Evolutionary conservation across 2,888 invertebrate genomes (phyloP).

Genomic region (Leptothorax acervorum): DNA sequence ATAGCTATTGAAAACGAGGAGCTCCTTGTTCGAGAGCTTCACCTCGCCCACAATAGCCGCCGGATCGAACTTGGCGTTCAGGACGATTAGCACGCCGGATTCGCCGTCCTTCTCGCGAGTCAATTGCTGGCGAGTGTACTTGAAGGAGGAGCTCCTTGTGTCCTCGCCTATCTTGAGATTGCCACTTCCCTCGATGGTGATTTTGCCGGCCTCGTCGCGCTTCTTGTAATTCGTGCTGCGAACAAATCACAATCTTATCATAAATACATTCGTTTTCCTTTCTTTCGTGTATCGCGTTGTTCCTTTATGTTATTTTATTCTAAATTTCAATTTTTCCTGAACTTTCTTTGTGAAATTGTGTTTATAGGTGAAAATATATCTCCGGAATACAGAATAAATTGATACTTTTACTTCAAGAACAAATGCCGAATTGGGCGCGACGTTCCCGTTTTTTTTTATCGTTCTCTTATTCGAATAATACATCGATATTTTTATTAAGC

Average conservation of each 20-base stretch:
- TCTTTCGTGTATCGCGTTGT: not conserved
- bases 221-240: slow-evolving; percentile 89
- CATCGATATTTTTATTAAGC: not conserved
- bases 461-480: not conserved
- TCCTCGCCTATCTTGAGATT: slow-evolving; percentile 90
- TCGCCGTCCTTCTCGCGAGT: slow-evolving; percentile 88
- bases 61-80: slow-evolving; percentile 90
- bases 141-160: slow-evolving; percentile 91
- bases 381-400: not conserved
- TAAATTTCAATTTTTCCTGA: not conserved
- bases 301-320: not conserved
- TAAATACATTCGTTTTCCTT: not conserved
- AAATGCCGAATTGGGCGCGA: not conserved
- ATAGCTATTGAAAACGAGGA: slow-evolving; percentile 90
- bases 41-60: slow-evolving; percentile 90
- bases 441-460: not conserved
- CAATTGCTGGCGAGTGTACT: slow-evolving; percentile 89
- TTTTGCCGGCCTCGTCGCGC: slow-evolving; percentile 88
- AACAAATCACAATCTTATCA: slow-evolving; percentile 63
- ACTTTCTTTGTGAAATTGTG: not conserved
- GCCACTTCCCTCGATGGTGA: slow-evolving; percentile 92
- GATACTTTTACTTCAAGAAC: not conserved
- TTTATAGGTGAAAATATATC: not conserved
- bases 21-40: slow-evolving; percentile 91
- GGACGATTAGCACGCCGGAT: slow-evolving; percentile 89